Percentiles rank a stretch among this genome's conserved stretches.
These are phyloP conservation scores for Saturnia japonica DNA, from an alignment of 2,888 invertebrate genomes.

Conservation along the genomic window DNA sequence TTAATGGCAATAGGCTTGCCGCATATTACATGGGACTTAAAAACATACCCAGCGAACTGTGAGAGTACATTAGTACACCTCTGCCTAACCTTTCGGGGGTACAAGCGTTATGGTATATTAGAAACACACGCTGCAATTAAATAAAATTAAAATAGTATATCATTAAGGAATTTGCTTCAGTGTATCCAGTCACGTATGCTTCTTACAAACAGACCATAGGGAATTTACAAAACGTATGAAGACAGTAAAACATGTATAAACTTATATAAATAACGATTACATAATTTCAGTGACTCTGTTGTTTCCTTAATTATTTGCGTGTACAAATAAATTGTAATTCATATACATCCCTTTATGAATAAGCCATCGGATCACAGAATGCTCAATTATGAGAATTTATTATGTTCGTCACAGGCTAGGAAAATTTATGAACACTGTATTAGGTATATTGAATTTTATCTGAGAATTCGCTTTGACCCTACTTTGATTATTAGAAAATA, in stretches of 20 bases:
- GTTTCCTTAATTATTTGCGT: neutral
- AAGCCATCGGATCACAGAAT: neutral
- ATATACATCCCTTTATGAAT: neutral
- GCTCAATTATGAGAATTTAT: neutral
- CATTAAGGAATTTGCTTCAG: neutral
- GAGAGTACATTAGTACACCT: no score
- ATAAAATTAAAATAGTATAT: no score
- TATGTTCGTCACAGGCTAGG: neutral
- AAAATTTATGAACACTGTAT: neutral
- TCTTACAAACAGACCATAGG: neutral
- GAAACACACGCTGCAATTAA: no score
- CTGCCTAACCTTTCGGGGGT: no score
- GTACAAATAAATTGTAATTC: neutral
- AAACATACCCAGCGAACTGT: no score
- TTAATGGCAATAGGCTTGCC: no score
- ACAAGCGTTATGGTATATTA: no score
- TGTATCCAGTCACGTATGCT: constrained; percentile 8
- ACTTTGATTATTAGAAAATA: no score
- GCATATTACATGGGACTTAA: no score
- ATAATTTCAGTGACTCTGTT: neutral
- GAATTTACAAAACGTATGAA: neutral
- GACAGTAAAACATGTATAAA: neutral
- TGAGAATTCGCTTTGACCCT: no score
- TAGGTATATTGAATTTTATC: neutral
- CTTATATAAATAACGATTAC: constrained; percentile 1